Evolutionary conservation across 2,797 vertebrate species (phyloP).

Genomic region (Jordanella pulchra): DNA sequence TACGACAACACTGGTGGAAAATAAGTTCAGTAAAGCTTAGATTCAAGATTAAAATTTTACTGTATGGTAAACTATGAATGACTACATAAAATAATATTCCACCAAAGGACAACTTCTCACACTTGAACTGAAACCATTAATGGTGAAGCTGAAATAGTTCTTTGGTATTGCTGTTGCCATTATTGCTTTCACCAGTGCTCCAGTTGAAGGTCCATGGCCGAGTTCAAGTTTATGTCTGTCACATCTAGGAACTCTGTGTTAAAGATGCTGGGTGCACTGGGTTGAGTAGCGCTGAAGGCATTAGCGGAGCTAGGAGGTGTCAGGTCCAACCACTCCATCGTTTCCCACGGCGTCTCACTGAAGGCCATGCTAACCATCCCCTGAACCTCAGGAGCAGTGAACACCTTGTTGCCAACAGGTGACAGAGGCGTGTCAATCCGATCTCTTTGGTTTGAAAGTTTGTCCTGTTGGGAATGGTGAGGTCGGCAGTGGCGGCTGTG

Average conservation of each 20-base stretch:
- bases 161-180: slow-evolving; percentile 16
- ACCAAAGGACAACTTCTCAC: slow-evolving; percentile 11
- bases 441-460: slow-evolving; percentile 85
- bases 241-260: slow-evolving; percentile 96
- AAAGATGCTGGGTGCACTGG: slow-evolving; percentile 90
- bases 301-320: slow-evolving; percentile 89
- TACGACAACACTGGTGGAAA: slow-evolving; percentile 12
- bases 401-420: slow-evolving; percentile 84
- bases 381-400: slow-evolving; percentile 76
- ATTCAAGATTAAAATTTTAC: slow-evolving; percentile 9
- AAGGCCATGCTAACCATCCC: slow-evolving; percentile 88
- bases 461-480: slow-evolving; percentile 78
- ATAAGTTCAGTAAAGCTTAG: slow-evolving; percentile 17
- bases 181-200: slow-evolving; percentile 89
- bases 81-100: slow-evolving; percentile 12
- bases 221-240: slow-evolving; percentile 93
- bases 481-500: slow-evolving; percentile 75
- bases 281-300: slow-evolving; percentile 82
- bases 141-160: slow-evolving; percentile 27
- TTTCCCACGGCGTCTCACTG: slow-evolving; percentile 95
- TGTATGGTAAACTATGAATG: slow-evolving; percentile 3
- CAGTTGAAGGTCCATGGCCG: slow-evolving; percentile 95
- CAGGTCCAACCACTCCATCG: slow-evolving; percentile 98
- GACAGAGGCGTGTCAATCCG: slow-evolving; percentile 90
- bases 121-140: slow-evolving; percentile 22